Conservation (phyloP, 2,888 invertebrate species). For the Andrena trimmerana region DNA sequence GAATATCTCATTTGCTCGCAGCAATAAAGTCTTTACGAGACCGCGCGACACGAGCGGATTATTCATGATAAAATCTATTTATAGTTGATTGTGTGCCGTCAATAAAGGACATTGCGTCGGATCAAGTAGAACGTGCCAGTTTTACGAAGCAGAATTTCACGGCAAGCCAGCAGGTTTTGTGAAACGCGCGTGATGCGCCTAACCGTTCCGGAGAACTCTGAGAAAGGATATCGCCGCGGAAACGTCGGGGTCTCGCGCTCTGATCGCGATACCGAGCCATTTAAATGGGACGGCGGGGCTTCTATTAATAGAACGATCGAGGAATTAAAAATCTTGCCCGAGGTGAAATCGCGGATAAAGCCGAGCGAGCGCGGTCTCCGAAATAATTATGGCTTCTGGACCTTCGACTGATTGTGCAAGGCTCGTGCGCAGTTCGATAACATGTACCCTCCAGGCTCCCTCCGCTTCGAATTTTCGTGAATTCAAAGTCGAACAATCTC, state of each 20-base stretch:
- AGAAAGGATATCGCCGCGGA: constrained; percentile 7
- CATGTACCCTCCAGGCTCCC: neutral
- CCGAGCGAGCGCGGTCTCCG: neutral
- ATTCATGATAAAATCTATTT: constrained; percentile 58
- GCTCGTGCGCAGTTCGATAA: neutral
- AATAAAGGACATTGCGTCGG: constrained; percentile 47
- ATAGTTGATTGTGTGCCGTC: constrained; percentile 50
- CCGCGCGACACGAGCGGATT: constrained; percentile 34
- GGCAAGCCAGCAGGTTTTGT: neutral
- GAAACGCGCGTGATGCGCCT: neutral
- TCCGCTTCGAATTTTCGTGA: neutral
- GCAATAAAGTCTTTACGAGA: constrained; percentile 15
- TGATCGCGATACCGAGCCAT: neutral
- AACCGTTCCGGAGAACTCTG: neutral
- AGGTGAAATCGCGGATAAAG: constrained; percentile 22
- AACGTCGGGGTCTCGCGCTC: constrained; percentile 9
- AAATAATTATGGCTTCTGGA: constrained; percentile 37
- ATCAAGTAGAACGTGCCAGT: constrained; percentile 55
- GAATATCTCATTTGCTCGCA: constrained; percentile 28
- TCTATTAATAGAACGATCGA: constrained; percentile 31
- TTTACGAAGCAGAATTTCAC: constrained; percentile 41
- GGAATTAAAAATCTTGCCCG: constrained; percentile 16
- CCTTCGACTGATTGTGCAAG: constrained; percentile 1
- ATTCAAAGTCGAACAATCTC: neutral
- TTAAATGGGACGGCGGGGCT: constrained; percentile 3